Conservation (phyloP, 2,113 vertebrate species). For the Amblyornis subalaris region DNA sequence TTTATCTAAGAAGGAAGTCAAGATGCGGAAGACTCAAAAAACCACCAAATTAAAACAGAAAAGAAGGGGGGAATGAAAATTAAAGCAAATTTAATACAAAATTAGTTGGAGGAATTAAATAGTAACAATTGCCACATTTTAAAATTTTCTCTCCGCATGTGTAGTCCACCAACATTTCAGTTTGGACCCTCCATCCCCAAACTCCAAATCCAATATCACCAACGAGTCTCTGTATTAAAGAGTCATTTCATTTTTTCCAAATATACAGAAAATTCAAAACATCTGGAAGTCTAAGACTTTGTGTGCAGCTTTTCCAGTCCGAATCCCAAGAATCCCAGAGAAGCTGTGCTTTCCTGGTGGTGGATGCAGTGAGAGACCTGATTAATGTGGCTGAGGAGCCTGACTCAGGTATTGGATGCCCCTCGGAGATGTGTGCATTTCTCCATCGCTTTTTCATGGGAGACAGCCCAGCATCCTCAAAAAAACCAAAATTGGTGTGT, state of each 20-base stretch:
- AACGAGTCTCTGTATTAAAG: not conserved
- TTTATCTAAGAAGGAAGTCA: not conserved
- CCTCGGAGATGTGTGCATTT: not conserved
- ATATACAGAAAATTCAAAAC: not conserved
- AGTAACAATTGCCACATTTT: not conserved
- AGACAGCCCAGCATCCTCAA: not conserved
- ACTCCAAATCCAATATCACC: not conserved
- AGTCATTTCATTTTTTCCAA: not conserved
- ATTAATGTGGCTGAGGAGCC: accelerated
- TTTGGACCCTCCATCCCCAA: accelerated
- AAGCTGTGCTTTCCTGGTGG: not conserved
- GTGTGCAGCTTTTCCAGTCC: not conserved
- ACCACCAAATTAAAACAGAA: not conserved
- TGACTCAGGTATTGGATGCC: accelerated
- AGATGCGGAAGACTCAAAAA: not conserved
- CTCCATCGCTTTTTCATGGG: not conserved
- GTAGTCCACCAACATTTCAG: not conserved
- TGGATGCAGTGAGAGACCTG: accelerated
- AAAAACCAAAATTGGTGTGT: not conserved
- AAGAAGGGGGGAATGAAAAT: not conserved
- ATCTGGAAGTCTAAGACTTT: not conserved
- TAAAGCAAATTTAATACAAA: not conserved
- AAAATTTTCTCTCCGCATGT: not conserved
- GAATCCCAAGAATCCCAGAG: not conserved
- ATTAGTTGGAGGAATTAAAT: not conserved